Base-by-base conservation (phyloP, 2,888 invertebrate genomes). In the Rhyacophila evoluta region DNA sequence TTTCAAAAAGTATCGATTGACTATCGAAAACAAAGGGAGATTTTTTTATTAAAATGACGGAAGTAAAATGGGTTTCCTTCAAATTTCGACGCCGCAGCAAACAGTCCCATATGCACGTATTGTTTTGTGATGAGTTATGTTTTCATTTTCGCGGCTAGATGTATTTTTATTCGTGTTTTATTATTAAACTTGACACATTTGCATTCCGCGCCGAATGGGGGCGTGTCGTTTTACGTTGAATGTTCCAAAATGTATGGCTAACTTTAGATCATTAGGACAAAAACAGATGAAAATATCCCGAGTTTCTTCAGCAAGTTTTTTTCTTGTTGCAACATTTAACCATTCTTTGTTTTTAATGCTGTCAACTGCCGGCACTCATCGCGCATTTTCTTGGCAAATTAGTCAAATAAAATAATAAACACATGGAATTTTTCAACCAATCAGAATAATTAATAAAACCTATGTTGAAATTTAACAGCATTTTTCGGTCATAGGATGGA, bases 121-220 rank as follows among this genome's bases (percentile, higher is more conserved):
- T 55, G 55, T 25, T 25, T 25, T 12, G 25, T 10, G 15, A 19
- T 55, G 55, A 55, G 19, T 25, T 19, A 41, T 41, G 19, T 25
- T 55, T 55, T 55, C 25, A 55, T 55, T 55, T 55, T 55, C 55
- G 55, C 19, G 55, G 55, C 55, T 15, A 55, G 55, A 25, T 19
- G 55, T 19, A 55, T 55, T 55, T 19, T 55, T 55, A 41, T 41
- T 19, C 12, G 55, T 6, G 19, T 55, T 55, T 55, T 55, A 55
- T 55, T 55, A 55, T 19, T 55, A 55, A 25, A 25, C 55, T 25
- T 55, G 55, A 55, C 55, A 55, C 55, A 25, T 55, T 55, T 55
- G 55, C 55, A 55, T 55, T 55, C 55, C 25, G 6, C 55, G 55
- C 8, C 25, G 55, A 55, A 55, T 19, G 55, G 55, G 25, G 55